A percentile compares a stretch with the other conserved stretches of the same genome.
Evolutionary conservation across 2,797 vertebrate genomes (phyloP).

Genomic region (Tiaroga cobitis): DNA sequence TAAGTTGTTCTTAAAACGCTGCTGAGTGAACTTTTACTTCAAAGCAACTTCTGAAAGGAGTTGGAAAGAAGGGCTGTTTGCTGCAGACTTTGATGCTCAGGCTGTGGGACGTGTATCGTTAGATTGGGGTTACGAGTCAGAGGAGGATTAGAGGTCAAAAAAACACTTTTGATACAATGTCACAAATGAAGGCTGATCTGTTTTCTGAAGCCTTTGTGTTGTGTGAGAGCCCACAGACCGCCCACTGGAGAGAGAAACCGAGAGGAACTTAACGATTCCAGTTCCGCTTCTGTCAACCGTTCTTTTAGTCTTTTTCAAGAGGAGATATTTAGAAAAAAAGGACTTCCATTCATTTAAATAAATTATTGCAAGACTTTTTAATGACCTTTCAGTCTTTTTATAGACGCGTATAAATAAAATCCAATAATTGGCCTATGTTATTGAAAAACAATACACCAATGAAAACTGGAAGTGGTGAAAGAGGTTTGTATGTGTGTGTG

Average conservation of each 20-base stretch:
- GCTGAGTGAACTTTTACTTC: constrained; percentile 78
- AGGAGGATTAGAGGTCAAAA: constrained; percentile 67
- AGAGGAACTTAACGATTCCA: neutral
- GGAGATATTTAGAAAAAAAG: neutral
- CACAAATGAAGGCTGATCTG: constrained; percentile 67
- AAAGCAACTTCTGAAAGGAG: constrained; percentile 72
- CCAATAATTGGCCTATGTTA: neutral
- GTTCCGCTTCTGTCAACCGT: neutral
- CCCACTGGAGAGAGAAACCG: neutral
- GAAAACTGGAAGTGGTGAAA: no score
- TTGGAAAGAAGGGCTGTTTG: constrained; percentile 29
- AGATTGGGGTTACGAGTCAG: constrained; percentile 75
- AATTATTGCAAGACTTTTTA: neutral
- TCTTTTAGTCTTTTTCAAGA: neutral
- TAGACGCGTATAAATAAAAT: neutral
- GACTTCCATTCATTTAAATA: neutral
- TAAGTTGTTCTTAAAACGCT: constrained; percentile 77
- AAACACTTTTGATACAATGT: constrained; percentile 65
- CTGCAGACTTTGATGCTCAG: constrained; percentile 68
- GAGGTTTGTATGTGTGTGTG: no score
- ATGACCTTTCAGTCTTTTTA: neutral
- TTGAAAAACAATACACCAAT: neutral
- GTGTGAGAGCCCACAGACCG: constrained; percentile 42
- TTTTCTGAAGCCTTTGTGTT: constrained; percentile 65
- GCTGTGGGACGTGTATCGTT: constrained; percentile 62